phyloP scores from a whole-genome alignment of 2,113 vertebrate genomes.

The Empidonax traillii region DNA sequence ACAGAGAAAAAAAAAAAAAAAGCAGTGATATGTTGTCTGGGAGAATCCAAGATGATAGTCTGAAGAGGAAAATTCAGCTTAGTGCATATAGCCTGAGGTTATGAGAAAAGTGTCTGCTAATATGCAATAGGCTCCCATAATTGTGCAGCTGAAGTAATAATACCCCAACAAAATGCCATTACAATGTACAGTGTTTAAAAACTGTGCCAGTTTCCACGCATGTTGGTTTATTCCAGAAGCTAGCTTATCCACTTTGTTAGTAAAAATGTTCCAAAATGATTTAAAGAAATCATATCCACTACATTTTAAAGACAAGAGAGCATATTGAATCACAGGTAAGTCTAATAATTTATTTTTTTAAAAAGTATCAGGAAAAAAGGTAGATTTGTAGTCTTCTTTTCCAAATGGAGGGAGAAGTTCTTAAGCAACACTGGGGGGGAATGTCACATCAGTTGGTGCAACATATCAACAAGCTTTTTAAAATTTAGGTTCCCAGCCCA shows the following conservation, averaged over 20 bases:
- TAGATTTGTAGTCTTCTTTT: neutral
- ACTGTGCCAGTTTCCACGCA: neutral
- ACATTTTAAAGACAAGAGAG: neutral
- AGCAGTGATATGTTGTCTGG: neutral
- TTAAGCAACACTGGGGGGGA: neutral
- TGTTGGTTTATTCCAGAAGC: neutral
- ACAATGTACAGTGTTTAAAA: neutral
- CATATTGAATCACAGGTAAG: neutral
- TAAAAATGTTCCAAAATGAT: neutral
- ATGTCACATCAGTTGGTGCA: neutral
- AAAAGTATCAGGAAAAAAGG: neutral
- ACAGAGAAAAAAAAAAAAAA: neutral
- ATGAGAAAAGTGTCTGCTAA: neutral
- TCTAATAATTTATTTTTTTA: neutral
- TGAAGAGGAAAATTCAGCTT: neutral
- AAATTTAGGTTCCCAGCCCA: neutral
- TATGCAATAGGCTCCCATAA: conserved; percentile 8
- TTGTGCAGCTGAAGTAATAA: conserved; percentile 48
- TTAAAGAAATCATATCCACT: neutral
- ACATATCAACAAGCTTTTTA: neutral
- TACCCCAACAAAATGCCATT: neutral
- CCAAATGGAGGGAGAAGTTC: neutral
- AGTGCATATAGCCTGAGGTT: neutral
- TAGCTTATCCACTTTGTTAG: neutral
- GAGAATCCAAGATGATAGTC: neutral